Evolutionary conservation across 2,888 invertebrate genomes (phyloP).

Genomic region (Rhopalosiphum nymphaeae): DNA sequence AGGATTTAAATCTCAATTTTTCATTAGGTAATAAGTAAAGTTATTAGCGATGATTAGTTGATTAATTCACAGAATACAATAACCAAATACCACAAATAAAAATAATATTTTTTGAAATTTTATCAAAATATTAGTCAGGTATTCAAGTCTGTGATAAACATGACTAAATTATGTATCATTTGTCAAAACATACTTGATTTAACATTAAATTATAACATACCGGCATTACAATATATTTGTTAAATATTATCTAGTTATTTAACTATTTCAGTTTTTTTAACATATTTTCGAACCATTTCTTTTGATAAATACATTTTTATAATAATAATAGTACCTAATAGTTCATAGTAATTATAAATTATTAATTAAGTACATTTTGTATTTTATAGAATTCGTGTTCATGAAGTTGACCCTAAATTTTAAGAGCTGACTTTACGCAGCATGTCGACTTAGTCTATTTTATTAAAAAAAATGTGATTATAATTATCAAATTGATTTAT

Average conservation of each 20-base stretch:
- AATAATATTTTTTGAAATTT: not conserved
- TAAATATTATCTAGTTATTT: not conserved
- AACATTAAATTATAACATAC: not conserved
- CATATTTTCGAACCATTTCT: not conserved
- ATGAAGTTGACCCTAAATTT: not conserved
- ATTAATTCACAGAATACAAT: not conserved
- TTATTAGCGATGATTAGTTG: not conserved
- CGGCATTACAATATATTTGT: not conserved
- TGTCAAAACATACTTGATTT: not conserved
- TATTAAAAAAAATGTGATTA: not conserved
- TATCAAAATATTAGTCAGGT: constrained; percentile 6
- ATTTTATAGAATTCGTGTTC: not conserved
- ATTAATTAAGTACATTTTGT: not conserved
- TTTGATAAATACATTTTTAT: not conserved
- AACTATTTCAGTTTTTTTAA: not conserved
- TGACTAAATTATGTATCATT: not conserved
- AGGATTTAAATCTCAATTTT: not conserved
- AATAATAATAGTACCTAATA: not conserved
- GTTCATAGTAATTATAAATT: not conserved
- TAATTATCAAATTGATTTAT: not conserved
- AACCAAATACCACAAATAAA: not conserved
- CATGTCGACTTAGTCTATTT: not conserved
- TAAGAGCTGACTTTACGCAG: not conserved
- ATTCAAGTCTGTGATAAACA: not conserved
- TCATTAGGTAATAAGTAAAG: not conserved